phyloP scores from a whole-genome alignment of 2,797 vertebrate genomes.

The Hypotaenidia philippensis region DNA sequence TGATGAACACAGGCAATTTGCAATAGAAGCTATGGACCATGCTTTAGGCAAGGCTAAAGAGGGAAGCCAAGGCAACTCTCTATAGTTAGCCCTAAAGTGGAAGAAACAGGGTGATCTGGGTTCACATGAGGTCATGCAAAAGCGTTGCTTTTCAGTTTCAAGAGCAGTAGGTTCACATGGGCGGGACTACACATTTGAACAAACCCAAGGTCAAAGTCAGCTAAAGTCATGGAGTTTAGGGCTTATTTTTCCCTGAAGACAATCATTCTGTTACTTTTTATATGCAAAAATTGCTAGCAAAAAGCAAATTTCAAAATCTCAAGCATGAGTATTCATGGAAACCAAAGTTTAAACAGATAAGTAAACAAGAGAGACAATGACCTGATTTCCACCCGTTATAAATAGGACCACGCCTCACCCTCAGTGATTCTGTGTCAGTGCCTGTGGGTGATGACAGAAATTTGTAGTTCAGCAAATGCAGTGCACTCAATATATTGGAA shows the following conservation, averaged over 20 bases:
- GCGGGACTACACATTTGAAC: not conserved
- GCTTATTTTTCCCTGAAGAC: not conserved
- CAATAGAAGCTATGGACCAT: not conserved
- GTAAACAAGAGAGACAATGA: conserved; percentile 50
- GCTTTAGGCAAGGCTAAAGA: not conserved
- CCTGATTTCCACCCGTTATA: conserved; percentile 25
- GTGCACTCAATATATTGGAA: not conserved
- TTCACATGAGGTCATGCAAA: conserved; percentile 14
- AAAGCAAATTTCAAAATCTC: conserved; percentile 41
- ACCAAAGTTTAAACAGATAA: conserved; percentile 46
- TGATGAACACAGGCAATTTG: not conserved
- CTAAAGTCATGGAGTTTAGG: not conserved
- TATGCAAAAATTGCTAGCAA: not conserved
- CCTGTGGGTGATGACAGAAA: conserved; percentile 36
- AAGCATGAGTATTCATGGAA: conserved; percentile 23
- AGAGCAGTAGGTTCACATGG: not conserved
- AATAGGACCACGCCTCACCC: conserved; percentile 38
- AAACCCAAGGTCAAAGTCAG: not conserved
- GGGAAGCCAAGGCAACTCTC: not conserved
- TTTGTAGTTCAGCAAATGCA: not conserved
- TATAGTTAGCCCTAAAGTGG: not conserved
- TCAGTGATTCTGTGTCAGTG: conserved; percentile 27
- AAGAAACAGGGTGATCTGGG: not conserved
- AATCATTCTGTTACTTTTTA: not conserved
- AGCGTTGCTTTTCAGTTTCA: not conserved